Percentiles rank a stretch among this genome's conserved stretches.
These are phyloP conservation scores for Pristiophorus japonicus DNA, from an alignment of 2,113 vertebrate genomes.

Conservation along the genomic window DNA sequence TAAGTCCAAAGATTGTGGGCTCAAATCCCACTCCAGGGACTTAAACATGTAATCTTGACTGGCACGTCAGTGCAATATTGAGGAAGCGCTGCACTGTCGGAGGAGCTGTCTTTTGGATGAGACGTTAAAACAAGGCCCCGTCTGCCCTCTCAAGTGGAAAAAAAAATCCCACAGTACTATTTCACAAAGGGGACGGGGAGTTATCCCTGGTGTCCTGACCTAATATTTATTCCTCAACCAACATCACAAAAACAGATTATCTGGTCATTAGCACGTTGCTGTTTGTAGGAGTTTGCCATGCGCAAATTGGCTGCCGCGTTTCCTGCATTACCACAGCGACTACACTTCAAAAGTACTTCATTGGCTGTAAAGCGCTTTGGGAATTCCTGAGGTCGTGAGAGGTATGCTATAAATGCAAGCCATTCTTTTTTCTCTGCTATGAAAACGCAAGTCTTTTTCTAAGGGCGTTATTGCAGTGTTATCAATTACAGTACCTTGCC, in stretches of 20 bases:
- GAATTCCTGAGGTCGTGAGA: background rate
- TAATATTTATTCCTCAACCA: background rate
- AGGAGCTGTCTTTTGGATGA: background rate
- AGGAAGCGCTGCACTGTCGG: too few species aligned
- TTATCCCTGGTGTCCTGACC: background rate
- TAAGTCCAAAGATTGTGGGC: background rate
- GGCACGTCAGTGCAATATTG: background rate
- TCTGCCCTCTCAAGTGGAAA: background rate
- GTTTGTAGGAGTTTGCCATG: too few species aligned
- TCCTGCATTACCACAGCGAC: background rate
- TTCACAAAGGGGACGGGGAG: background rate
- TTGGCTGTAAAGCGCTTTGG: background rate
- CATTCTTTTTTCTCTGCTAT: background rate
- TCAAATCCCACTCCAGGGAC: background rate
- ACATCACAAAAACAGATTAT: background rate
- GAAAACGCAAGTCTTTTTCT: background rate
- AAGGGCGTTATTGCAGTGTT: background rate
- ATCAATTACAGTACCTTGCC: background rate
- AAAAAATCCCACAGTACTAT: background rate
- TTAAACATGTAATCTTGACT: too few species aligned
- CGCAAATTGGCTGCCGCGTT: background rate
- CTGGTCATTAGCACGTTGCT: background rate
- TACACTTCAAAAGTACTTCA: background rate
- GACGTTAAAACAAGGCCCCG: background rate
- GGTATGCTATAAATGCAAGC: background rate